These are phyloP conservation scores for Corythucha ciliata DNA, from an alignment of 2,888 invertebrate species.

Conservation along the genomic window DNA sequence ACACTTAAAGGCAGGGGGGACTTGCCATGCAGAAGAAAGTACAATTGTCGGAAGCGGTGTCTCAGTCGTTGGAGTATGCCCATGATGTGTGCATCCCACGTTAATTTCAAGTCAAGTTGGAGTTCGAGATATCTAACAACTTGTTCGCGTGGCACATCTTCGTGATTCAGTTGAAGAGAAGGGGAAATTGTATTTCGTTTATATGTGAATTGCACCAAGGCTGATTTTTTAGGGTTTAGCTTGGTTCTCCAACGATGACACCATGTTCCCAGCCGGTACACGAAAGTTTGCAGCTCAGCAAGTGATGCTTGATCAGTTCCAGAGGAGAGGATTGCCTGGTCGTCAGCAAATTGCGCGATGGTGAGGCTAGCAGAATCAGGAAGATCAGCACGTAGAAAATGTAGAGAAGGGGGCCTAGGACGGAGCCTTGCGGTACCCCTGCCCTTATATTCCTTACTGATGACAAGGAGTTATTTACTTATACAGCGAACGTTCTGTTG, in stretches of 20 bases:
- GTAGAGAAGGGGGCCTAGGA: conserved; percentile 17
- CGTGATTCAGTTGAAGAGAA: too few species aligned
- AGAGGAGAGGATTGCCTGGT: neutral
- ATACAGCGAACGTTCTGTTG: conserved; percentile 13
- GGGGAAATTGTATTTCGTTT: conserved; percentile 2
- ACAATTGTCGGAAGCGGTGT: neutral
- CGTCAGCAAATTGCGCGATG: conserved; percentile 13
- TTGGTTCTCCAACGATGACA: conserved; percentile 7
- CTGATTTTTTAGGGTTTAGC: conserved; percentile 7
- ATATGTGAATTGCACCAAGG: conserved; percentile 10
- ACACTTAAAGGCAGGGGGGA: neutral
- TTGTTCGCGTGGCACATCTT: too few species aligned
- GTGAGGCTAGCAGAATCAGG: neutral
- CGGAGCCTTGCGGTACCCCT: conserved; percentile 20
- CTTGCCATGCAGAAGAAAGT: neutral
- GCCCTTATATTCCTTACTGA: neutral
- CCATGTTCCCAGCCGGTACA: neutral
- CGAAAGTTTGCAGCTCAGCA: neutral
- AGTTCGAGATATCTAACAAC: conserved; percentile 7
- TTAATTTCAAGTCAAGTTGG: conserved; percentile 3
- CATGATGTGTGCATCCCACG: neutral
- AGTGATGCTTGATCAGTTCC: neutral
- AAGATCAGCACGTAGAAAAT: conserved; percentile 4
- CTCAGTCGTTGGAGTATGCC: neutral
- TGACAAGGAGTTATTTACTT: neutral